Percentiles rank a stretch among this genome's conserved stretches.
These are phyloP conservation scores for Hycleus cichorii DNA, from an alignment of 1,140 invertebrate genomes.

Conservation along the genomic window DNA sequence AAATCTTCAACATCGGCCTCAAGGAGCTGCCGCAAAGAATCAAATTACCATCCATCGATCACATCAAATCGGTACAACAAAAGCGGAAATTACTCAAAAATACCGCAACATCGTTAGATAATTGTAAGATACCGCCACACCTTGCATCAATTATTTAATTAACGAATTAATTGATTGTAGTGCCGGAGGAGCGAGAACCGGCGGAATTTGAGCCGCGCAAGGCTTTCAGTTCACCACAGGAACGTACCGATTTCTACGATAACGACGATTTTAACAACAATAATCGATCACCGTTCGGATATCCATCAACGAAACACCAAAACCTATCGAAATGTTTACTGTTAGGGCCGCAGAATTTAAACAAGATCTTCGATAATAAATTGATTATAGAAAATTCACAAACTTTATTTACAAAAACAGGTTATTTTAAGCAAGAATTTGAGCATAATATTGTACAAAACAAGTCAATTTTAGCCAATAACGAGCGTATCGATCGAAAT, in stretches of 20 bases:
- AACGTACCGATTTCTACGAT: conserved; percentile 30
- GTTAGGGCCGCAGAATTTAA: conserved; percentile 37
- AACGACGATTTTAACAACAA: conserved; percentile 7
- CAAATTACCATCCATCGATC: conserved; percentile 35
- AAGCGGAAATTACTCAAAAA: conserved; percentile 36
- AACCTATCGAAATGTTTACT: conserved; percentile 36
- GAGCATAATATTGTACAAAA: conserved; percentile 24
- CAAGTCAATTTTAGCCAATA: conserved; percentile 30
- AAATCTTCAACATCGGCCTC: conserved; percentile 36
- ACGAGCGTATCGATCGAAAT: conserved; percentile 23
- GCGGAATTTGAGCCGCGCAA: conserved; percentile 26
- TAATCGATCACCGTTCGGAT: conserved; percentile 23
- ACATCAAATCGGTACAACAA: conserved; percentile 24
- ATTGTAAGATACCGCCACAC: conserved; percentile 26
- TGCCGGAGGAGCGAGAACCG: conserved; percentile 36
- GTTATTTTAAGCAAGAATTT: conserved; percentile 34
- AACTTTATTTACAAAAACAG: conserved; percentile 36
- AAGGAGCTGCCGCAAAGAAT: conserved; percentile 34
- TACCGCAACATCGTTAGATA: conserved; percentile 35
- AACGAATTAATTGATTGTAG: conserved; percentile 26
- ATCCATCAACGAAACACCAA: conserved; percentile 28
- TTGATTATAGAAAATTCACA: conserved; percentile 38
- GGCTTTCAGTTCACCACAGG: conserved; percentile 40
- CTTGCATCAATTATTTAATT: neutral
- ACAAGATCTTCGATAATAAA: conserved; percentile 39